Conservation (phyloP, 2,113 vertebrate genomes). For the Vanacampus margaritifer region DNA sequence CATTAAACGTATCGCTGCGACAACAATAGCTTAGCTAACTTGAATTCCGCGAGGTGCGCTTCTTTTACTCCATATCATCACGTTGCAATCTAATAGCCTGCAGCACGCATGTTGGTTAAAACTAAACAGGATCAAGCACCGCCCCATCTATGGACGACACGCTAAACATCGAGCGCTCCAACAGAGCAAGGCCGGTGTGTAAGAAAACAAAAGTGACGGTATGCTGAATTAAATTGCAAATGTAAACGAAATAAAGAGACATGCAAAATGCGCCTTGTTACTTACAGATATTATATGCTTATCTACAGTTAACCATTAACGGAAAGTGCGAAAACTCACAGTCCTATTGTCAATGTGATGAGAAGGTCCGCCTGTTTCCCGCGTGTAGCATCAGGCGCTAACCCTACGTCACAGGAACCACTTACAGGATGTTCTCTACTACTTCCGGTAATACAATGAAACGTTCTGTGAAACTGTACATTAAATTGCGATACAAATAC, state of each 20-base stretch:
- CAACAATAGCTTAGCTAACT: slow-evolving; percentile 46
- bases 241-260: neutral
- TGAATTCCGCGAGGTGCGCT: slow-evolving; percentile 3
- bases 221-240: neutral
- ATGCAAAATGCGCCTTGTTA: fast-evolving
- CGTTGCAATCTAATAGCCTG: neutral
- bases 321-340: slow-evolving; percentile 1
- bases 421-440: slow-evolving; percentile 3
- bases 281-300: fast-evolving
- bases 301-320: neutral
- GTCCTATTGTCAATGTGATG: slow-evolving; percentile 57
- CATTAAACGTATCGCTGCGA: slow-evolving; percentile 7
- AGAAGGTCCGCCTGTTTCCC: slow-evolving; percentile 67
- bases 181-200: slow-evolving; percentile 32
- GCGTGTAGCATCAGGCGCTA: slow-evolving; percentile 74
- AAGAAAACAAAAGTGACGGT: slow-evolving; percentile 16
- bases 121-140: neutral
- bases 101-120: neutral
- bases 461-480: neutral
- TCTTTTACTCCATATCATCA: neutral
- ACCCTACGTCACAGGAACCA: slow-evolving; percentile 61
- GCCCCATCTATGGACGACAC: neutral
- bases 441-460: slow-evolving; percentile 45
- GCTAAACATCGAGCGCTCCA: slow-evolving; percentile 14
- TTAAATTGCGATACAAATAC: neutral